A percentile compares a stretch with the other conserved stretches of the same genome.
These are phyloP conservation scores for Yponomeuta cagnagella DNA, from an alignment of 2,888 invertebrate species.

Conservation along the genomic window DNA sequence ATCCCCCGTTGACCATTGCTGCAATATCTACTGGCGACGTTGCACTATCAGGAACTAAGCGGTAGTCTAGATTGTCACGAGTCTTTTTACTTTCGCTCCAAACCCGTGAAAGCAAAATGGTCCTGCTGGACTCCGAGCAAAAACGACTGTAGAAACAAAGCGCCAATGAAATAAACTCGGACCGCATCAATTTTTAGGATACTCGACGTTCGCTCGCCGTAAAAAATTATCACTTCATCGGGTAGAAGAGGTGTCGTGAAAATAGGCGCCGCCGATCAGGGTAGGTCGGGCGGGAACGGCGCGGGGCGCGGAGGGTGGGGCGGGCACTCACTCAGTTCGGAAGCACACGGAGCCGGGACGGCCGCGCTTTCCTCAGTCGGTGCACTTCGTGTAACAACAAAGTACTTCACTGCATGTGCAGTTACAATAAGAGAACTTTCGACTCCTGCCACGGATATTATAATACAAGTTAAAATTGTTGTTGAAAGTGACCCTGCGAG, in stretches of 20 bases:
- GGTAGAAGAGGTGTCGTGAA: conserved; percentile 62
- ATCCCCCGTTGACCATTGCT: not conserved
- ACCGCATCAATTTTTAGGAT: conserved; percentile 20
- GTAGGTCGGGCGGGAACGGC: conserved; percentile 34
- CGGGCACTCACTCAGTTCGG: conserved; percentile 47
- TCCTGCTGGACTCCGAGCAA: not conserved
- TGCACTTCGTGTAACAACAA: conserved; percentile 10
- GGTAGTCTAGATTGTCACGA: not conserved
- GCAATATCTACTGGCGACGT: not conserved
- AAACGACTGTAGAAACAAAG: conserved; percentile 4
- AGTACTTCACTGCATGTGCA: conserved; percentile 2
- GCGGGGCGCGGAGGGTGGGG: conserved; percentile 48
- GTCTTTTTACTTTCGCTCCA: not conserved
- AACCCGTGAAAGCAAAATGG: not conserved
- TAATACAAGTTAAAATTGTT: no score
- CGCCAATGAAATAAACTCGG: conserved; percentile 14
- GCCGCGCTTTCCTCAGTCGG: not conserved
- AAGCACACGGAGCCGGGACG: conserved; percentile 2
- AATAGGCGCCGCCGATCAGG: conserved; percentile 41
- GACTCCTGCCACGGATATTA: not conserved
- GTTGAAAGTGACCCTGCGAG: no score
- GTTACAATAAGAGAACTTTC: not conserved
- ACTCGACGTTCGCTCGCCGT: conserved; percentile 61
- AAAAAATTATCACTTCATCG: conserved; percentile 74
- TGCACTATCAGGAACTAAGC: not conserved